A percentile compares a stretch with the other conserved stretches of the same genome.
Conservation (phyloP, 2,888 invertebrate genomes). For the Drosophila yooni region DNA sequence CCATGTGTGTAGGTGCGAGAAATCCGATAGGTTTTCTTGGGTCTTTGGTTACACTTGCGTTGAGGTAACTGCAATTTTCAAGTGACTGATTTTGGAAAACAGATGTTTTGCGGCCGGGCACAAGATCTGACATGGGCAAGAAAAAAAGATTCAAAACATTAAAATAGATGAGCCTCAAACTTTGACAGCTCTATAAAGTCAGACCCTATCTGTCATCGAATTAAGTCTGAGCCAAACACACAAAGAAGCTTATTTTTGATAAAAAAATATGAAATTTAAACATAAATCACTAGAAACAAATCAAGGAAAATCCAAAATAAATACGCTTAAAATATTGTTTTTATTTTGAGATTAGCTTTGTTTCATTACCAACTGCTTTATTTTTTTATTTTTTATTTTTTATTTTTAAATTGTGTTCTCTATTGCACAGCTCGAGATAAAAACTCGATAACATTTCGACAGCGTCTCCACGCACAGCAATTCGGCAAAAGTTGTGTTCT, state of each 20-base stretch:
- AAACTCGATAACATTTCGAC: constrained; percentile 60
- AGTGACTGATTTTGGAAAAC: constrained; percentile 55
- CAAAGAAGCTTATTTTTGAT: neutral
- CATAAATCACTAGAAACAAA: neutral
- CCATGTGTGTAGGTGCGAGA: constrained; percentile 73
- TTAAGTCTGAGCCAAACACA: neutral
- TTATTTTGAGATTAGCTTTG: neutral
- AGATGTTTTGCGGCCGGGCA: constrained; percentile 22
- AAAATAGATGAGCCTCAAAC: neutral
- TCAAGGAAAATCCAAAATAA: neutral
- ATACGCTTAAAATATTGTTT: neutral
- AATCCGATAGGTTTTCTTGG: constrained; percentile 58
- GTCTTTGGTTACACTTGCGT: constrained; percentile 47
- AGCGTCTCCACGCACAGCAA: constrained; percentile 33
- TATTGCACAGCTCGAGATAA: constrained; percentile 20
- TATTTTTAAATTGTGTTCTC: constrained; percentile 17
- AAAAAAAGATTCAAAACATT: neutral
- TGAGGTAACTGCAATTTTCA: constrained; percentile 61
- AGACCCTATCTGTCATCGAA: too few relatives aligned
- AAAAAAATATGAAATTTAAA: neutral
- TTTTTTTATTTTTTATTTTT: constrained; percentile 4
- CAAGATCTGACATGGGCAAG: neutral
- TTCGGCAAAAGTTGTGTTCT: constrained; percentile 31
- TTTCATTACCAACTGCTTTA: neutral
- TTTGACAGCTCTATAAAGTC: constrained; percentile 19